phyloP scores from a whole-genome alignment of 1,140 invertebrate genomes.

The Drosophila kikkawai region DNA sequence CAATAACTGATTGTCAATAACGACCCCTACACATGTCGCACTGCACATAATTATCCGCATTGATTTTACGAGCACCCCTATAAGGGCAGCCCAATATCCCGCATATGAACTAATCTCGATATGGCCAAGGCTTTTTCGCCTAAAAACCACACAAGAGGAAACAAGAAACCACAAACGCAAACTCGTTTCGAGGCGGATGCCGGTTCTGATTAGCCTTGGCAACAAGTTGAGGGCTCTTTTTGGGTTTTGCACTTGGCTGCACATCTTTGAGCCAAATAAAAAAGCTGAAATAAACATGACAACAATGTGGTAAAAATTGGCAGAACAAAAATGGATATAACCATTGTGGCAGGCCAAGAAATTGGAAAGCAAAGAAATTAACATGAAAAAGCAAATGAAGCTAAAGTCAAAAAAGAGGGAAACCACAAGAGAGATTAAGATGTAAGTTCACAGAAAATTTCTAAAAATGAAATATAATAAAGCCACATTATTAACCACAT shows the following conservation, averaged over 20 bases:
- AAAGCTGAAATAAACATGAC: slow-evolving; percentile 15
- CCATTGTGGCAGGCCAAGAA: slow-evolving; percentile 13
- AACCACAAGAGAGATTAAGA: not conserved
- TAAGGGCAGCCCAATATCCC: not conserved
- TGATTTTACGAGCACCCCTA: not conserved
- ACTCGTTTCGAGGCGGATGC: slow-evolving; percentile 18
- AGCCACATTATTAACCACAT: not conserved
- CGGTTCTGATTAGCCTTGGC: slow-evolving; percentile 16
- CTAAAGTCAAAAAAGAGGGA: not conserved
- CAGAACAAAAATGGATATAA: not conserved
- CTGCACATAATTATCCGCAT: slow-evolving; percentile 17
- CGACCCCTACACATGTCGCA: slow-evolving; percentile 12
- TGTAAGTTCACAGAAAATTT: not conserved
- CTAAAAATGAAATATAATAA: not conserved
- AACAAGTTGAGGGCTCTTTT: slow-evolving; percentile 8
- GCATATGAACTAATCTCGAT: slow-evolving; percentile 15
- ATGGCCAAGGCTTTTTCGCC: not conserved
- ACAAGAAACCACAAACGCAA: slow-evolving; percentile 15
- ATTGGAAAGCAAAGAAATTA: slow-evolving; percentile 10
- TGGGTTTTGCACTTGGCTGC: slow-evolving; percentile 19
- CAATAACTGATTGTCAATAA: slow-evolving; percentile 12
- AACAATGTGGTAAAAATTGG: slow-evolving; percentile 11
- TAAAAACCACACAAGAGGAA: slow-evolving; percentile 9
- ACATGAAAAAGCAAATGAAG: not conserved
- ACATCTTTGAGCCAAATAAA: slow-evolving; percentile 9